Evolutionary conservation across 2,888 invertebrate species (phyloP), one percentile per base, ranked within the genome.

Genomic region (Macaria liturata): DNA sequence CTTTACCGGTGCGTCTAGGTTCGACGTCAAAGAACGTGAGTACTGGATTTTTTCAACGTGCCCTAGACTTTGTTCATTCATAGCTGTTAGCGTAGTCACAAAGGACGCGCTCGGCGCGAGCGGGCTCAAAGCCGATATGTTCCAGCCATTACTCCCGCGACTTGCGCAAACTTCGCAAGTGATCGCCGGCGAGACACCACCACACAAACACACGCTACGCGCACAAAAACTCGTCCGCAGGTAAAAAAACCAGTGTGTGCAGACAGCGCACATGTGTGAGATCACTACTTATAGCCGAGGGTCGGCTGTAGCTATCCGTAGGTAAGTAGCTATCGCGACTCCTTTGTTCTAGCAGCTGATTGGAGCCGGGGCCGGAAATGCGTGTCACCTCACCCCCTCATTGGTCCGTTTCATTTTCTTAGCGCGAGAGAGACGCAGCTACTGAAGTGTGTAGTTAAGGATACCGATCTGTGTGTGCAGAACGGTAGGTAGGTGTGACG

Each of bases 311-410:
- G 89, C 86, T 89, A 88, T 87, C 89, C 79, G 83, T 90, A 88
- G 83, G 85, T 84, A 83, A 91, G 90, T 91, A 91, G 91, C 90
- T 88, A 90, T 87, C 88, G 84, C 86, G 82, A 83, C 80, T 89
- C 92, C 86, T 89, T 92, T 92, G 92, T 92, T 92, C 92, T 92
- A 92, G 89, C 91, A 92, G 92, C 92, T 92, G 92, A 92, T 92
- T 92, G 92, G 92, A 92, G 91, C 86, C 85, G 86, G 84, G 88
- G 82, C 90, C 89, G 91, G 92, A 91, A 91, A 90, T 92, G 92
- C 91, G 92, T 92, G 86, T 89, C 90, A 90, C 89, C 88, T 89
- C 91, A 85, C 91, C 91, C 91, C 89, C 89, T 88, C 90, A 92
- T 92, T 92, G 92, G 92, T 91, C 89, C 88, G 91, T 82, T 90